Conservation (phyloP, 2,797 vertebrate species). For the Eidolon dupreanum region DNA sequence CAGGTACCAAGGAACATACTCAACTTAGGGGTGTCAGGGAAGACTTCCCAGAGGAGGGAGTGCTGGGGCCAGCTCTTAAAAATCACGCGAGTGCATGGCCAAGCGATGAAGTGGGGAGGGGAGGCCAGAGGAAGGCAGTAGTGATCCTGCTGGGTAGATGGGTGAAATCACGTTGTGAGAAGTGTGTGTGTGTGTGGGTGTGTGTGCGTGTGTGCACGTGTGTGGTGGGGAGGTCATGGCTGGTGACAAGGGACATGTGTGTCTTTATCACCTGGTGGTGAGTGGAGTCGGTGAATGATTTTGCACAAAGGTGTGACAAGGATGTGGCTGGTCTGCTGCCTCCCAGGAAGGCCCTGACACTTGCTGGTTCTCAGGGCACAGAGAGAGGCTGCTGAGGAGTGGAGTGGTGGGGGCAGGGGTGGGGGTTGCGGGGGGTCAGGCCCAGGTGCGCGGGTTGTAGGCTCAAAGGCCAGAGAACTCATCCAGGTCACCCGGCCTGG, state of each 20-base stretch:
- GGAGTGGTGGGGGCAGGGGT: no score
- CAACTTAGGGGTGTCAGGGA: background rate
- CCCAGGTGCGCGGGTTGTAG: background rate
- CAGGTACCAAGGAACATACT: background rate
- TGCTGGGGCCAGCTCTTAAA: background rate
- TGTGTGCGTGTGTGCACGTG: background rate
- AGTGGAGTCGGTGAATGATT: background rate
- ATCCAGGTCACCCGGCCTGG: background rate
- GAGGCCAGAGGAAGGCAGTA: background rate
- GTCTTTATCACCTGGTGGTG: background rate
- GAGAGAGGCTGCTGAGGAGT: background rate
- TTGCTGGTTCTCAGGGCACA: background rate
- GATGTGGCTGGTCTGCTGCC: background rate
- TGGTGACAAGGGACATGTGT: background rate
- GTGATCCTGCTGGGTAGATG: background rate
- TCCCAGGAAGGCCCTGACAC: background rate
- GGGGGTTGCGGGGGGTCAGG: no score
- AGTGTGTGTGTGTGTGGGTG: background rate
- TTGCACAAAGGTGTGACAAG: background rate
- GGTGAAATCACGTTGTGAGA: background rate
- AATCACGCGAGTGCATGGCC: rapidly evolving
- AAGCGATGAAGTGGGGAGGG: background rate
- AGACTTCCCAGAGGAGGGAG: background rate
- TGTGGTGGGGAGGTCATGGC: background rate
- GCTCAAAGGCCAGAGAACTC: background rate